Evolutionary conservation across 2,888 invertebrate species (phyloP).

Genomic region (Cataglyphis cursor): DNA sequence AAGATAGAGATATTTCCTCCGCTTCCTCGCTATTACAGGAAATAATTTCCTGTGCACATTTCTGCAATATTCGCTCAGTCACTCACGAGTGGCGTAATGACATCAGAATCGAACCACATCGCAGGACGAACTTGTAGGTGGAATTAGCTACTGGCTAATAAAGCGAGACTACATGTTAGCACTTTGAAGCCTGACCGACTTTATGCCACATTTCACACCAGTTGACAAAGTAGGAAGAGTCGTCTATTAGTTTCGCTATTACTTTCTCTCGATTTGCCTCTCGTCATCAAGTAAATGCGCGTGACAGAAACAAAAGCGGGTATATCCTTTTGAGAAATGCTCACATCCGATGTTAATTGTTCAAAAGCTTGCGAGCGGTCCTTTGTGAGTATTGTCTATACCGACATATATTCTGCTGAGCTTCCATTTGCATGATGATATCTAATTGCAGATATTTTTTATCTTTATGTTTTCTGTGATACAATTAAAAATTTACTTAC

Average conservation of each 20-base stretch:
- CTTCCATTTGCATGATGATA: background rate
- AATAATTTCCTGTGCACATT: constrained; percentile 36
- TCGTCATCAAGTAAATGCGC: background rate
- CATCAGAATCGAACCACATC: constrained; percentile 70
- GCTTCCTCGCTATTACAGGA: constrained; percentile 1
- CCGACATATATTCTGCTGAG: background rate
- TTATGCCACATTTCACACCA: constrained; percentile 70
- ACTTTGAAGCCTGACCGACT: constrained; percentile 74
- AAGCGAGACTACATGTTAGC: constrained; percentile 63
- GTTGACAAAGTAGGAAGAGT: constrained; percentile 22
- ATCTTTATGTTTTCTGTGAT: background rate
- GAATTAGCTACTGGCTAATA: constrained; percentile 69
- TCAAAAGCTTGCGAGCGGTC: constrained; percentile 13
- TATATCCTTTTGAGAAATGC: constrained; percentile 41
- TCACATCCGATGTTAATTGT: constrained; percentile 14
- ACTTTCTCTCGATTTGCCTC: constrained; percentile 53
- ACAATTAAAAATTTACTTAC: constrained; percentile 4
- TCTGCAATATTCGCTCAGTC: constrained; percentile 23
- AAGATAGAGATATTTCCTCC: constrained; percentile 1
- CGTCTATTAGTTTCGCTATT: constrained; percentile 72
- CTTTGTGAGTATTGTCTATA: background rate
- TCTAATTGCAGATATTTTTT: constrained; percentile 18
- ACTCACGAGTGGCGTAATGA: constrained; percentile 58
- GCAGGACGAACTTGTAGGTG: constrained; percentile 67
- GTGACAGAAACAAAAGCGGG: background rate